phyloP scores from a whole-genome alignment of 1,140 invertebrate species.

The Euwallacea similis region DNA sequence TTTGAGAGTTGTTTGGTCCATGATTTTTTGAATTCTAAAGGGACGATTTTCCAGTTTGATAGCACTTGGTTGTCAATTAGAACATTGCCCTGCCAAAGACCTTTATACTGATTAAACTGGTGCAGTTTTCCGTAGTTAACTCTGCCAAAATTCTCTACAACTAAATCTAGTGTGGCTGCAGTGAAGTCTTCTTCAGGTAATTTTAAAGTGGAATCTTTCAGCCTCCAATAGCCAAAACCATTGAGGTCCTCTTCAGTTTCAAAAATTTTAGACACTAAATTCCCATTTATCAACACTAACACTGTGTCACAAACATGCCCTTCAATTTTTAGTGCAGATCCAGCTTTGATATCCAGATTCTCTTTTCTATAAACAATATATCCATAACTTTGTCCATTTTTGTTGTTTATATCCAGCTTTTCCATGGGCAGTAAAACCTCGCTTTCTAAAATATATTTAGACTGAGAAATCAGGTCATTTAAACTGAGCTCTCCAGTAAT shows the following conservation, averaged over 20 bases:
- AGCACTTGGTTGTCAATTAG: conserved; percentile 53
- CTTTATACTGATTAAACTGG: conserved; percentile 58
- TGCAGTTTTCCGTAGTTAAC: conserved; percentile 60
- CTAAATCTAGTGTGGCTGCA: conserved; percentile 56
- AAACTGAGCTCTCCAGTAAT: conserved; percentile 40
- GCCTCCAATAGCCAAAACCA: conserved; percentile 57
- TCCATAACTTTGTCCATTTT: conserved; percentile 63
- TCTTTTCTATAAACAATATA: conserved; percentile 59
- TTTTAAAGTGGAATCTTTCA: conserved; percentile 48
- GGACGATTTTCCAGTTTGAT: conserved; percentile 56
- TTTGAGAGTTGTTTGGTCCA: conserved; percentile 48
- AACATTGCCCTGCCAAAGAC: conserved; percentile 56
- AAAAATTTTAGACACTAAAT: conserved; percentile 51
- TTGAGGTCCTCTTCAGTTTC: conserved; percentile 48
- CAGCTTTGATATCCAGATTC: conserved; percentile 42
- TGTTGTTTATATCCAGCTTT: conserved; percentile 57
- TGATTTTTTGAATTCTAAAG: conserved; percentile 58
- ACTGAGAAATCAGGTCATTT: conserved; percentile 54
- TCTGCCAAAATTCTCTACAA: conserved; percentile 65
- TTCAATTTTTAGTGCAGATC: conserved; percentile 52
- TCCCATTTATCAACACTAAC: conserved; percentile 56
- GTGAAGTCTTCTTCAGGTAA: conserved; percentile 34
- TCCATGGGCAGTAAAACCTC: conserved; percentile 59
- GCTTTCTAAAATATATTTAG: conserved; percentile 58
- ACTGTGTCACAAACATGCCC: conserved; percentile 60